Base-by-base conservation (phyloP, 2,797 vertebrate species). In the Eutrigla gurnardus region DNA sequence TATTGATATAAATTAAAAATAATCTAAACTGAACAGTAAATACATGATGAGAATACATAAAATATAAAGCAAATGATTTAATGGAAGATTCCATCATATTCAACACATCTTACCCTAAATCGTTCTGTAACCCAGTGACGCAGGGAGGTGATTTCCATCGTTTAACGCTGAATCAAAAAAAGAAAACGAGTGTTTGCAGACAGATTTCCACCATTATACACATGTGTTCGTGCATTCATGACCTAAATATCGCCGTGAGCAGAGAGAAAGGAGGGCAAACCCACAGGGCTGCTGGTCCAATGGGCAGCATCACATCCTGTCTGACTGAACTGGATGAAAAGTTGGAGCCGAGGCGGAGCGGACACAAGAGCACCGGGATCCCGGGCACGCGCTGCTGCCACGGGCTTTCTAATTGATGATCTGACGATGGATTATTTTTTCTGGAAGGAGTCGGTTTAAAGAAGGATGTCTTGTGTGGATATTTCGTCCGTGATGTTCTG, bases 301-400 rank as follows among this genome's bases (percentile, higher is more conserved):
- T 60, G 64, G 59, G 65, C 85, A 83, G 82, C 86, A 90, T 86
- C 89, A 89, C 78, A 84, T 88, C 87, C 91, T 82, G 81, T 67
- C 67, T 78, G 78, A 67, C 47, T 59, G 70, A 71, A 74, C 82
- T 82, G 91, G 88, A 83, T 74, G 89, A 86, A 79, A 80, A 89
- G 85, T 77, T 77, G 6, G 59, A 82, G 82, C 45, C 61, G 81
- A 87, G 83, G 89, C 83, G 75, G 74, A 80, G 73, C 25, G 25
- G 25, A 25, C 25, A 25, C 25, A 25, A 25, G 25, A 25, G 25
- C 25, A 25, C 25, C 25, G 25, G 25, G 25, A 25, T 25, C 25
- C 25, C 25, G 25, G 25, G 25, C 25, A 25, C 25, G 25, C 43
- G 11, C 80, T 46, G 67, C 52, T 78, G 64, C 70, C 12, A 45